A percentile compares a stretch with the other conserved stretches of the same genome.
phyloP scores from a whole-genome alignment of 2,113 vertebrate genomes.

The Oreotrochilus melanogaster region DNA sequence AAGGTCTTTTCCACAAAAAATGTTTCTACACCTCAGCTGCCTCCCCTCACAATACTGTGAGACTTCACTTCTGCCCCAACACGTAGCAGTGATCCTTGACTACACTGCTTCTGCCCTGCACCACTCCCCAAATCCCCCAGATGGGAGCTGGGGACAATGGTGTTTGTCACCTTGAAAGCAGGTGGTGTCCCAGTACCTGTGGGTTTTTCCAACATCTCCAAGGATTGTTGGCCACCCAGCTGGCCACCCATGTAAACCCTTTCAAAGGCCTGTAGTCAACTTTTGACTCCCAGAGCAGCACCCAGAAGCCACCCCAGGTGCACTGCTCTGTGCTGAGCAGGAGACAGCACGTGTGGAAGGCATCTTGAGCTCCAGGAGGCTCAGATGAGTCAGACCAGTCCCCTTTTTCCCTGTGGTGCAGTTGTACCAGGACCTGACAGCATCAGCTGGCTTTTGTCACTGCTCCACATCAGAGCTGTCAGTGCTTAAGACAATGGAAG shows the following conservation, averaged over 20 bases:
- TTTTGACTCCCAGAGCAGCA: not conserved
- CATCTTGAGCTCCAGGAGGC: constrained; percentile 26
- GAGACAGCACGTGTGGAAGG: not conserved
- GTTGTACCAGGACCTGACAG: constrained; percentile 62
- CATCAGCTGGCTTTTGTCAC: constrained; percentile 67
- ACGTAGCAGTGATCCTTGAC: not conserved
- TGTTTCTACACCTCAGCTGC: not conserved
- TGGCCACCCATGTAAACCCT: not conserved
- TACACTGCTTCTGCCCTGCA: not conserved
- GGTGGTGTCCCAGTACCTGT: not conserved
- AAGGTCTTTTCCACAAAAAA: not conserved
- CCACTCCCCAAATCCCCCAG: not conserved
- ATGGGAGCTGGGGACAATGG: not conserved
- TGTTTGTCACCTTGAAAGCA: not conserved
- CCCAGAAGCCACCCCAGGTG: not conserved
- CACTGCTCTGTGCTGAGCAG: not conserved
- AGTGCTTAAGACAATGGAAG: constrained; percentile 67
- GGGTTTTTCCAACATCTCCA: not conserved
- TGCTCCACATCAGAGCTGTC: constrained; percentile 65
- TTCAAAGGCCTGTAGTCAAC: not conserved
- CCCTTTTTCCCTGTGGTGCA: constrained; percentile 63
- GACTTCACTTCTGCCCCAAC: not conserved
- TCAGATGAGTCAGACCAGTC: constrained; percentile 57
- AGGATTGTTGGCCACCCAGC: not conserved
- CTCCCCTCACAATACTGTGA: not conserved